A percentile compares a stretch with the other conserved stretches of the same genome.
These are phyloP conservation scores for Eudasyphora cyanicolor DNA, from an alignment of 2,888 invertebrate species.

Conservation along the genomic window DNA sequence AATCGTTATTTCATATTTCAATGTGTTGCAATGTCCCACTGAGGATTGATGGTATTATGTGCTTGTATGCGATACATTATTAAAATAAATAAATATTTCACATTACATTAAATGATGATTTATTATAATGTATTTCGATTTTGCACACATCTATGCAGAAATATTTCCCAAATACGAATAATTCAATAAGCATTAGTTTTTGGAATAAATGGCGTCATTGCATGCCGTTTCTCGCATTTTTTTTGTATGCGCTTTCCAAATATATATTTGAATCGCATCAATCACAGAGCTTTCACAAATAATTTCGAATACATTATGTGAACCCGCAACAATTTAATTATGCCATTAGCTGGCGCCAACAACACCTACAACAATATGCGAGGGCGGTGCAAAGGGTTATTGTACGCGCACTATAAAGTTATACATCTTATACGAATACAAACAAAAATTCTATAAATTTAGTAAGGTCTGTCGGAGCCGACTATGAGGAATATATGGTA, in stretches of 20 bases:
- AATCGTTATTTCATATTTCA: too few species aligned
- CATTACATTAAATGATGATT: not conserved
- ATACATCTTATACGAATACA: too few species aligned
- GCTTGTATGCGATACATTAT: too few species aligned
- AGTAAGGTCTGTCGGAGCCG: too few species aligned
- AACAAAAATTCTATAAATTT: too few species aligned
- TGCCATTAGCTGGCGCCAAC: slow-evolving; percentile 54
- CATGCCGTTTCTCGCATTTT: not conserved
- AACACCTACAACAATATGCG: slow-evolving; percentile 25
- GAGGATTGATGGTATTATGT: too few species aligned
- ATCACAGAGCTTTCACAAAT: slow-evolving; percentile 59
- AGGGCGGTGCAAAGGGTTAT: too few species aligned
- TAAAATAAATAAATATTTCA: too few species aligned
- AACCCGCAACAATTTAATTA: slow-evolving; percentile 62
- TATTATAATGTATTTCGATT: not conserved
- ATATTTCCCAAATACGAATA: slow-evolving; percentile 17
- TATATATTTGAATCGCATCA: slow-evolving; percentile 44
- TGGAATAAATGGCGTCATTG: not conserved
- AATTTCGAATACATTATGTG: slow-evolving; percentile 62
- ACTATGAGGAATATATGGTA: too few species aligned
- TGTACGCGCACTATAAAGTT: too few species aligned
- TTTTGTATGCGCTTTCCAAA: not conserved
- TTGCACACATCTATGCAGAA: not conserved
- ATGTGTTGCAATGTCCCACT: too few species aligned
- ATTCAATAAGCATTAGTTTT: slow-evolving; percentile 14